These are phyloP conservation scores for Seira ritae DNA, from an alignment of 2,888 invertebrate species.

Conservation along the genomic window DNA sequence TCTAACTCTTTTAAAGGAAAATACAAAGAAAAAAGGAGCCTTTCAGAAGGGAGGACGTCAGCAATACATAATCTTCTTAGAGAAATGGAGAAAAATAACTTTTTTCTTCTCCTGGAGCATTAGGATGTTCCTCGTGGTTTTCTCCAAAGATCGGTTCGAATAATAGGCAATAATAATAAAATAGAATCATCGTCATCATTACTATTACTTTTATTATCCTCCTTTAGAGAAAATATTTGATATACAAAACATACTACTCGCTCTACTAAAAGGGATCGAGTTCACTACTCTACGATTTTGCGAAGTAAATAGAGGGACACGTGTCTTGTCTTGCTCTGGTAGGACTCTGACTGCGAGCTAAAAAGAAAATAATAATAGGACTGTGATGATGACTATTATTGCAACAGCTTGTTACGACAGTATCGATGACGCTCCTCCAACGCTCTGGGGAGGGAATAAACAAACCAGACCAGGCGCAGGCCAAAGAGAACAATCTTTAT, in stretches of 20 bases:
- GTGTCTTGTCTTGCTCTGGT: too few relatives aligned
- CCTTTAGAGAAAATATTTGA: too few relatives aligned
- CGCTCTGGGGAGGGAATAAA: too few relatives aligned
- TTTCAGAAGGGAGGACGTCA: constrained; percentile 34
- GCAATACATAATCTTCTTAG: constrained; percentile 46
- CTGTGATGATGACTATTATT: too few relatives aligned
- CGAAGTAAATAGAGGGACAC: too few relatives aligned
- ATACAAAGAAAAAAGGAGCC: constrained; percentile 36
- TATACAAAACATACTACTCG: too few relatives aligned
- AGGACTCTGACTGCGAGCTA: too few relatives aligned
- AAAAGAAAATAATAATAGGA: too few relatives aligned
- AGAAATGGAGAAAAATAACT: not conserved
- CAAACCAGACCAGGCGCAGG: constrained; percentile 32
- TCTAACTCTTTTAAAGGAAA: constrained; percentile 15
- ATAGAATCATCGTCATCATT: constrained; percentile 40
- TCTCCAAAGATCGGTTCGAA: constrained; percentile 24
- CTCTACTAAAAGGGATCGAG: constrained; percentile 20
- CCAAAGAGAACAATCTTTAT: not conserved
- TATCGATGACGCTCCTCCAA: constrained; percentile 26
- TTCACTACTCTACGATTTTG: constrained; percentile 13
- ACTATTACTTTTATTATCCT: too few relatives aligned
- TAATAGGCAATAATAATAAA: constrained; percentile 27
- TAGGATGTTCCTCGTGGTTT: constrained; percentile 10
- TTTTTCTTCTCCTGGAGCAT: too few relatives aligned
- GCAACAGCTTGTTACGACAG: constrained; percentile 38